phyloP scores from a whole-genome alignment of 1,140 invertebrate species.

The Caenorhabditis remanei region DNA sequence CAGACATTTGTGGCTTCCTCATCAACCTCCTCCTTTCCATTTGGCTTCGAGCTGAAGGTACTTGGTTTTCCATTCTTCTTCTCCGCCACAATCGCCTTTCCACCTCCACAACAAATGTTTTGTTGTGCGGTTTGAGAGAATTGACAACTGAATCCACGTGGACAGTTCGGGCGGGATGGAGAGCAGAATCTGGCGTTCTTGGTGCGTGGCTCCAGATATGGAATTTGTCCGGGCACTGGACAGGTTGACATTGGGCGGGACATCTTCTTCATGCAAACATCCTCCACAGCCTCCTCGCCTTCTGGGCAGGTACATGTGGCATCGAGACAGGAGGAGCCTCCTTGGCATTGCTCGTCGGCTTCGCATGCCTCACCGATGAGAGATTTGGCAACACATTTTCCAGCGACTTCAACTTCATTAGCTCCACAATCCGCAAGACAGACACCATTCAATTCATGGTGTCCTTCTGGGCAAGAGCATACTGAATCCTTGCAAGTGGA shows the following conservation, averaged over 20 bases:
- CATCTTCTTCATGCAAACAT: slow-evolving; percentile 67
- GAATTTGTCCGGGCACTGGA: slow-evolving; percentile 71
- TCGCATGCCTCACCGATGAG: slow-evolving; percentile 69
- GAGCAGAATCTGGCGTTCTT: slow-evolving; percentile 73
- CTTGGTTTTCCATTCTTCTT: slow-evolving; percentile 55
- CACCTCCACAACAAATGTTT: slow-evolving; percentile 75
- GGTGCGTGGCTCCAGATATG: slow-evolving; percentile 71
- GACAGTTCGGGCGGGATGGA: slow-evolving; percentile 69
- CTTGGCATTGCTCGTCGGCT: slow-evolving; percentile 73
- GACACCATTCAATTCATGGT: slow-evolving; percentile 65
- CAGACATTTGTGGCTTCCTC: slow-evolving; percentile 67
- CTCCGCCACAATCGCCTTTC: slow-evolving; percentile 6
- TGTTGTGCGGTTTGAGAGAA: slow-evolving; percentile 70
- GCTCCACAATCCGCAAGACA: slow-evolving; percentile 62
- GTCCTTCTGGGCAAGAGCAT: slow-evolving; percentile 70
- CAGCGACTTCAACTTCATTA: slow-evolving; percentile 61
- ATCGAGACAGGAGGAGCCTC: slow-evolving; percentile 71
- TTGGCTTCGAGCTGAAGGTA: slow-evolving; percentile 55
- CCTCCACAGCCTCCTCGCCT: slow-evolving; percentile 67
- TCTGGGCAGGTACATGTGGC: slow-evolving; percentile 72
- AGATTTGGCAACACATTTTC: slow-evolving; percentile 61
- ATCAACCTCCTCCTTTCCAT: slow-evolving; percentile 20
- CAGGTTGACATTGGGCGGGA: slow-evolving; percentile 63
- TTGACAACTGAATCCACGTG: slow-evolving; percentile 71
- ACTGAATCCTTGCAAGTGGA: slow-evolving; percentile 72